phyloP scores from a whole-genome alignment of 2,888 invertebrate genomes.

The Ceratothoa steindachneri region DNA sequence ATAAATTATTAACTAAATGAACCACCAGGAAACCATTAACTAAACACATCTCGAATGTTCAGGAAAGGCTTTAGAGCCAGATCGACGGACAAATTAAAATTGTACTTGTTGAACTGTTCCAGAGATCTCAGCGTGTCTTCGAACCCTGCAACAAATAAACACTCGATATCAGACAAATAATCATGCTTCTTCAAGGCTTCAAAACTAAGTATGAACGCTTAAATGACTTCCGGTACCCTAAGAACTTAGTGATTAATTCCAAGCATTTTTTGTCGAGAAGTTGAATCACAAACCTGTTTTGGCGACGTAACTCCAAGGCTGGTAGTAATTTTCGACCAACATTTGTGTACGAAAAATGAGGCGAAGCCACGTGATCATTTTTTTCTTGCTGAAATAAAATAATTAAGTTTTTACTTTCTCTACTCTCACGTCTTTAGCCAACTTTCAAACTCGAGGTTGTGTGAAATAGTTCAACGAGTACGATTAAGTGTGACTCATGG shows the following conservation, averaged over 20 bases:
- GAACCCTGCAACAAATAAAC: constrained; percentile 30
- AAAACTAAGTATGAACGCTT: neutral
- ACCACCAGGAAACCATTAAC: too few relatives aligned
- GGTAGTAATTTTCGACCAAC: constrained; percentile 72
- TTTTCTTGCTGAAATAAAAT: constrained; percentile 75
- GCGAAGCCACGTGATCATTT: constrained; percentile 89
- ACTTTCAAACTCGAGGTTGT: neutral
- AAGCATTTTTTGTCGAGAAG: too few relatives aligned
- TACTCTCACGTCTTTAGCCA: neutral
- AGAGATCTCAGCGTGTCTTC: constrained; percentile 80
- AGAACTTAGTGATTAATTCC: too few relatives aligned
- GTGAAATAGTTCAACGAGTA: neutral
- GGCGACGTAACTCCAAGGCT: constrained; percentile 89
- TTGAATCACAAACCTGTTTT: constrained; percentile 71
- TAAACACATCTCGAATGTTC: constrained; percentile 92
- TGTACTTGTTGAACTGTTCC: constrained; percentile 75
- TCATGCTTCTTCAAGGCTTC: neutral
- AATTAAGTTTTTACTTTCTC: neutral
- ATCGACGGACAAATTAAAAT: constrained; percentile 92
- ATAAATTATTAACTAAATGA: too few relatives aligned
- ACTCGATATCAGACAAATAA: neutral
- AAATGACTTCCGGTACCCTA: too few relatives aligned
- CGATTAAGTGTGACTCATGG: neutral
- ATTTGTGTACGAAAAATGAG: constrained; percentile 82
- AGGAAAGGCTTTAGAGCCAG: constrained; percentile 93